Percentiles rank a stretch among this genome's conserved stretches.
These are phyloP conservation scores for Xestia rhomboidea DNA, from an alignment of 2,888 invertebrate genomes.

Conservation along the genomic window DNA sequence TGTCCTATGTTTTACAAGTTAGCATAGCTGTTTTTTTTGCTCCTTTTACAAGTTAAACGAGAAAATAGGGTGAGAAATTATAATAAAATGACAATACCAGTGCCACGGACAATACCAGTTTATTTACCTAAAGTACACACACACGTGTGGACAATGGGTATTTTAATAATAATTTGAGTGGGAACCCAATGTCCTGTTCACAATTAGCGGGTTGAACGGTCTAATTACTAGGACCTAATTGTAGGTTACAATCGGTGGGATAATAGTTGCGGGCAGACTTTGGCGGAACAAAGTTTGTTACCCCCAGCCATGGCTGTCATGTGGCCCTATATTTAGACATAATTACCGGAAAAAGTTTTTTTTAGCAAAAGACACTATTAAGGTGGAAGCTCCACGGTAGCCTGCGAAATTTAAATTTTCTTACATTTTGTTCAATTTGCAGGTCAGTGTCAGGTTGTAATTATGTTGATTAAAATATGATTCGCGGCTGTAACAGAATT, in stretches of 20 bases:
- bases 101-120: not conserved
- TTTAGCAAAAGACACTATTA: not conserved
- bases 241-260: not conserved
- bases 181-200: not conserved
- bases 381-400: too few species aligned
- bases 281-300: not conserved
- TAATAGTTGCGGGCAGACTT: not conserved
- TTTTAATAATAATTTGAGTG: not conserved
- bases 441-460: too few species aligned
- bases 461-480: too few species aligned
- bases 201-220: not conserved
- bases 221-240: slow-evolving; percentile 9
- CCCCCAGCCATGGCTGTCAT: not conserved
- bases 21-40: not conserved
- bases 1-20: not conserved
- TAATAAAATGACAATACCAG: not conserved
- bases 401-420: too few species aligned
- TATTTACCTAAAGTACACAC: not conserved
- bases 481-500: too few species aligned
- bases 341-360: not conserved
- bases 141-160: not conserved
- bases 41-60: not conserved
- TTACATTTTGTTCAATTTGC: too few species aligned
- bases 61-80: not conserved
- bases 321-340: not conserved